Percentiles rank a stretch among this genome's conserved stretches.
Conservation (phyloP, 2,797 vertebrate species). For the Podarcis lilfordi region DNA sequence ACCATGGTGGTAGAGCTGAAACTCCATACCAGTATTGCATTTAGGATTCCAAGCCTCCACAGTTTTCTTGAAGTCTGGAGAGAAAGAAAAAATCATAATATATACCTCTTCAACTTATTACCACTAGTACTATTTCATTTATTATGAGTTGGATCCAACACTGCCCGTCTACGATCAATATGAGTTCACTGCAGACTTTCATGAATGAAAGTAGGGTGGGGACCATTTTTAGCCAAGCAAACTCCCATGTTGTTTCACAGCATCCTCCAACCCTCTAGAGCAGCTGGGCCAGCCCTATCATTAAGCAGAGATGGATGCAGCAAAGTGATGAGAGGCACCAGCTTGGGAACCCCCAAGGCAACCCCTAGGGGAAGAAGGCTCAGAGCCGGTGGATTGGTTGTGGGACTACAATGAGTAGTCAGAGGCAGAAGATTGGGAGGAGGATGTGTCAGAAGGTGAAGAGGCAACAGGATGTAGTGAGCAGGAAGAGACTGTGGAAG, state of each 20-base stretch:
- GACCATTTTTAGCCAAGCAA: not conserved
- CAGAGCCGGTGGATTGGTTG: too few relatives aligned
- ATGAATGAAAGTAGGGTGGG: not conserved
- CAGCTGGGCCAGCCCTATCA: too few relatives aligned
- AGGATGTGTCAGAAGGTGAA: too few relatives aligned
- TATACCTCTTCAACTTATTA: not conserved
- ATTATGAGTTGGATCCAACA: not conserved
- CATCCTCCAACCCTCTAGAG: not conserved
- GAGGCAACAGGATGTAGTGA: too few relatives aligned
- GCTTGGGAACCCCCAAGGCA: too few relatives aligned
- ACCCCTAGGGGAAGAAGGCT: too few relatives aligned
- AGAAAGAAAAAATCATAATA: conserved; percentile 20
- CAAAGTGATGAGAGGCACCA: too few relatives aligned
- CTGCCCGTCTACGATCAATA: not conserved
- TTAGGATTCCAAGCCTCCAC: not conserved
- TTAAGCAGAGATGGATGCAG: too few relatives aligned
- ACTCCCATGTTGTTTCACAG: not conserved
- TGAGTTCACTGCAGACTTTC: not conserved
- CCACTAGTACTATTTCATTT: not conserved
- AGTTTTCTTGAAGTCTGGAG: not conserved
- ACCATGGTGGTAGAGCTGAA: not conserved
- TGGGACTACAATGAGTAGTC: too few relatives aligned
- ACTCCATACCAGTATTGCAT: not conserved
- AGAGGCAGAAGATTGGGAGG: too few relatives aligned
- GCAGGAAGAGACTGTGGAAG: too few relatives aligned